Evolutionary conservation across 2,113 vertebrate genomes (phyloP), one percentile per base, ranked within the genome.

Genomic region (Arenaria interpres): DNA sequence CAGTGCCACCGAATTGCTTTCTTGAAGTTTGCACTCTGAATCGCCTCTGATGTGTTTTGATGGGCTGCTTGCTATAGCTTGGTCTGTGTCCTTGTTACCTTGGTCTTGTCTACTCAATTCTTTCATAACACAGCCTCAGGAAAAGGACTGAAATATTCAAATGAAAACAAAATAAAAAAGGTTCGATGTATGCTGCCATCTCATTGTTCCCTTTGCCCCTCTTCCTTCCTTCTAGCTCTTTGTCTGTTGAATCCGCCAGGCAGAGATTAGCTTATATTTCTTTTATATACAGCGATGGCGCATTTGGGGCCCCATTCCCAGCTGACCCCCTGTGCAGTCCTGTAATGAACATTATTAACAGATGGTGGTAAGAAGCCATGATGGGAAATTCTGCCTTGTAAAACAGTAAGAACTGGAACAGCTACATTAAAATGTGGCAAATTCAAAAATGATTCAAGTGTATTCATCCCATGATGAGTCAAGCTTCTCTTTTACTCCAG

Each of bases 111-210:
- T 93, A 22, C 74, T 89, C 80, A 45, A 7, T 84, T 90, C 60
- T 91, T 92, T 96, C 69, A 50, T 93, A 95, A 89, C 48, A 86
- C 28, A 90, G 77, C 89, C 87, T 82, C 69, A 18, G 94, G 96
- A 72, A 92, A 95, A 92, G 35, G 45, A 76, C 43, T 89, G 56
- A 72, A 93, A 81, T 68, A 90, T 46, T 85, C 35, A 62, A 41
- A 79, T 39, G 27, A 71, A 84, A 93, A 67, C 74, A 91, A 79
- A 94, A 37, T 37, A 64, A 64, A 94, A 95, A 73, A 43, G 66
- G 22, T 56, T 53, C 0, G 1, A 57, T 53, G 48, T 46, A 28
- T 18, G 3, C 64, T 48, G 17, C 57, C 19, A 13, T 84, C 41
- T 74, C n/a, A 12, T 80, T 64, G 28, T 92, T 95, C 39, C 41